phyloP scores from a whole-genome alignment of 2,888 invertebrate species.

The Hypena proboscidalis region DNA sequence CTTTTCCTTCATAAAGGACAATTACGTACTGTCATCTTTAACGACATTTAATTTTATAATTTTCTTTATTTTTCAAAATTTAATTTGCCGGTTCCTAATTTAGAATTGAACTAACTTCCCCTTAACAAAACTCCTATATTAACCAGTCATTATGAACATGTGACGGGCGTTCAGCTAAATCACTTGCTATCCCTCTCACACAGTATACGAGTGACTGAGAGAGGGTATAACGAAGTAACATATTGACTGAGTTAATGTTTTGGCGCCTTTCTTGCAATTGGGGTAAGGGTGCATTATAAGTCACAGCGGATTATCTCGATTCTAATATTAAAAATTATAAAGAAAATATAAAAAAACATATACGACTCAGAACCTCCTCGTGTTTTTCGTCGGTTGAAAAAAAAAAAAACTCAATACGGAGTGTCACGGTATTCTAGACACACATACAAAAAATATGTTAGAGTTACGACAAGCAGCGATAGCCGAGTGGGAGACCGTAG shows the following conservation, averaged over 20 bases:
- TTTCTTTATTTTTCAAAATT: not conserved
- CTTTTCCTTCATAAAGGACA: too few species aligned
- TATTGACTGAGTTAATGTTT: slow-evolving; percentile 45
- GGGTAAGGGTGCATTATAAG: not conserved
- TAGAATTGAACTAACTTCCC: slow-evolving; percentile 35
- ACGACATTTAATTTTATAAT: too few species aligned
- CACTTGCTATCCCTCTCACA: slow-evolving; percentile 48
- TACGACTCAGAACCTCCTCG: too few species aligned
- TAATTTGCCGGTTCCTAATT: not conserved
- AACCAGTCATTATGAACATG: slow-evolving; percentile 75
- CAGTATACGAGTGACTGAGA: slow-evolving; percentile 38
- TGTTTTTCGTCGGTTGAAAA: too few species aligned
- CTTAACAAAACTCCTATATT: slow-evolving; percentile 66
- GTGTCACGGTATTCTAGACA: too few species aligned
- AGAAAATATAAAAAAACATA: too few species aligned
- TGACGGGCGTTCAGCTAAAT: slow-evolving; percentile 71
- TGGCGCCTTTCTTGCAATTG: slow-evolving; percentile 29
- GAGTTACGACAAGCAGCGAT: too few species aligned
- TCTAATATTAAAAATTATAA: not conserved
- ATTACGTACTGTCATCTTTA: too few species aligned
- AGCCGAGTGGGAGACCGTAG: too few species aligned
- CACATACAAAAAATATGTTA: too few species aligned
- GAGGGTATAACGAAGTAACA: slow-evolving; percentile 48
- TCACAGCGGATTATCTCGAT: slow-evolving; percentile 5
- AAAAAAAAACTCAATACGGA: too few species aligned